phyloP scores from a whole-genome alignment of 1,140 invertebrate species.

The Holcopasites calliopsidis region DNA sequence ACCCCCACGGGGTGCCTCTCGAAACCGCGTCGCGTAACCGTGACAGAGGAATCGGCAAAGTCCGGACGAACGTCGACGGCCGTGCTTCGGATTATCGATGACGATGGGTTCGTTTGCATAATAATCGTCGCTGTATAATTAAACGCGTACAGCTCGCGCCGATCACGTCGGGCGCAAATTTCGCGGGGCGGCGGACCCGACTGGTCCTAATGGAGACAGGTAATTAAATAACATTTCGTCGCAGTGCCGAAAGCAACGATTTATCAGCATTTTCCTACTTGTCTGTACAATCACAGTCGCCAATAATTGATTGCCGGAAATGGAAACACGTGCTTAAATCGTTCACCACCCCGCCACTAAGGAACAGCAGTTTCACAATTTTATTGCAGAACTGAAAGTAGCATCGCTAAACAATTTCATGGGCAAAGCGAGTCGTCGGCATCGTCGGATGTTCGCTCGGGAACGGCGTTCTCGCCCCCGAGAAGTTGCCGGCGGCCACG shows the following conservation, averaged over 20 bases:
- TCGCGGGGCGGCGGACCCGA: neutral
- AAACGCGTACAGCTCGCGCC: neutral
- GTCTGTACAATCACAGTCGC: no score
- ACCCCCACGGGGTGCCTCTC: conserved; percentile 19
- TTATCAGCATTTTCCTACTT: neutral
- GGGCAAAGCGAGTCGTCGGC: no score
- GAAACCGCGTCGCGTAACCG: neutral
- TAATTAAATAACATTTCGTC: no score
- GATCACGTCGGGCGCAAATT: neutral
- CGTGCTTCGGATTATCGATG: conserved; percentile 9
- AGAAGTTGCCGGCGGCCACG: neutral
- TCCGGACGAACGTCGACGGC: neutral
- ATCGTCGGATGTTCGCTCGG: neutral
- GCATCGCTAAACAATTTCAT: no score
- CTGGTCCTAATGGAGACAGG: neutral
- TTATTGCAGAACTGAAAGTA: no score
- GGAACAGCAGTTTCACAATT: no score
- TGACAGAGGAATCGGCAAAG: neutral
- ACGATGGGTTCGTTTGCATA: conserved; percentile 20
- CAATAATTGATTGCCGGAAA: no score
- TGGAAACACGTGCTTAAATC: neutral
- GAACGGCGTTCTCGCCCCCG: neutral
- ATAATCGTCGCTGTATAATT: conserved; percentile 13
- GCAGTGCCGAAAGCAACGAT: neutral
- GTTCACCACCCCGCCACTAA: neutral